Evolutionary conservation across 2,888 invertebrate species (phyloP), one percentile per base, ranked within the genome.

Genomic region (Mimachlamys varia): DNA sequence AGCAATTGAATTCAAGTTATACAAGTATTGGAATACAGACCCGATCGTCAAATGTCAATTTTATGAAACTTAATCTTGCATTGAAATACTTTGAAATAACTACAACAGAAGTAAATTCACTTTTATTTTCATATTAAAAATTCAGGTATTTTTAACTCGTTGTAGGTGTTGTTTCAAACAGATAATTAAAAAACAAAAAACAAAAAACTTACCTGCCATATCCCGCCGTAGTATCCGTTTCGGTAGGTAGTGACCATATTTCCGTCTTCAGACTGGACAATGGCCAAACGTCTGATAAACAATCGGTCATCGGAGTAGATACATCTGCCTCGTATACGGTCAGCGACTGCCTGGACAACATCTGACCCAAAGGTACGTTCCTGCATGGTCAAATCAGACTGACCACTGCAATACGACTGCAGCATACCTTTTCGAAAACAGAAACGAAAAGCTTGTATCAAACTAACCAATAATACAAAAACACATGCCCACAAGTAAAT

Each of bases 201-300:
- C 4, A 44, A 5, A 7, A 5, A 87, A 5, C 76, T 22, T 89
- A 91, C 91, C 91, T 91, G 91, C 91, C 91, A 91, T 22, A 91
- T 91, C 27, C 91, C 91, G 37, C 91, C 91, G 33, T 91, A 90
- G 44, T 55, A 91, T 50, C 90, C 89, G 19, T 3, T 27, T 87
- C 90, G 38, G 53, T 90, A 91, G 7, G 91, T 91, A 22, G 44
- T 55, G 15, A 50, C 62, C 53, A 92, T 91, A 22, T 33, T n/a
- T 0, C 93, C 93, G 89, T 93, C 92, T 15, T 88, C 37, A 0
- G 92, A 90, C 90, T 93, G 91, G 5, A 92, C 93, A 58, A 90
- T 92, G 22, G 93, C 93, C 53, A 93, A 89, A 17, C 93, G 92
- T 33, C 93, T 90, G 5, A 93, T 90, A 49, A 93, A 93, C 44